Base-by-base conservation (phyloP, 2,888 invertebrate species). In the Dimorphilus gyrociliatus region DNA sequence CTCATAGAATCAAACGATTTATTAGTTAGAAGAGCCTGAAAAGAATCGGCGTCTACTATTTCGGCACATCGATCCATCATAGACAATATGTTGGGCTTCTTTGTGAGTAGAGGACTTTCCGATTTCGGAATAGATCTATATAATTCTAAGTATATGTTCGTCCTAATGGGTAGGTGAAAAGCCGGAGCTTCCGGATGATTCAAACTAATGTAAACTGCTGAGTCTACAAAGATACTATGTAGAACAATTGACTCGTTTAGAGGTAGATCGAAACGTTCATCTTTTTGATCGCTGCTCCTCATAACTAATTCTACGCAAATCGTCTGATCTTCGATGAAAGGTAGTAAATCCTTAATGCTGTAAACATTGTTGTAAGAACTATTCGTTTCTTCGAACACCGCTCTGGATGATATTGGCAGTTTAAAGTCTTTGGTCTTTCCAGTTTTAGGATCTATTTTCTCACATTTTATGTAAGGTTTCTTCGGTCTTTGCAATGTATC, bases 31-130 rank as follows among this genome's bases (percentile, higher is more conserved):
- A 42, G 23, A 10, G 35, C 33, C 16, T 29, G 25, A 26, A 38
- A 43, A 12, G 39, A 33, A 6, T 38, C 37, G 6, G 23, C 6
- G 3, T 40, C 34, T 2, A 44, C 26, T 6, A 31, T 25, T 30
- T 44, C 44, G 6, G 38, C 41, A 23, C 42, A 44, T 2, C 44
- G 33, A 31, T 44, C 44, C 16, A 44, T 34, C 2, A 41, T 40
- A 3, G 44, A 44, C 18, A 42, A 31, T 14, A 33, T 32, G 7
- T 40, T 40, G 23, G 24, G 33, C 30, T 34, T 32, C 13, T 35
- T 36, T 21, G 34, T 40, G 16, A 42, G 33, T 16, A 44, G 35
- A 8, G 42, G 44, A 21, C 40, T 41, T 16, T 19, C 16, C n/a
- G 21, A 13, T 25, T 36, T 39, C 14, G 37, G 37, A 18, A 43